These are phyloP conservation scores for Aplysina aerophoba DNA, from an alignment of 37 sponge, comb jelly and placozoan species.

Conservation along the genomic window DNA sequence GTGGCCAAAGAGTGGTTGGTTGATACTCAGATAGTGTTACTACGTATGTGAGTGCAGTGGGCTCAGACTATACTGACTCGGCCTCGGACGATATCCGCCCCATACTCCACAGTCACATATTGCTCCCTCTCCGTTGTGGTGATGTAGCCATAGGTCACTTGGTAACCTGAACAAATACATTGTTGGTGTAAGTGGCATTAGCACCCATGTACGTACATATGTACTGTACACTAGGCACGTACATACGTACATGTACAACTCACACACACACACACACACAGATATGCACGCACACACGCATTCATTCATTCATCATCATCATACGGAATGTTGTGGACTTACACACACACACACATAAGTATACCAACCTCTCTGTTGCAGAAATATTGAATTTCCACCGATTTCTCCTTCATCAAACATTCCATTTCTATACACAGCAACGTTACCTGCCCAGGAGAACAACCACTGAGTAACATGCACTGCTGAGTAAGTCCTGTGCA, in stretches of 20 bases:
- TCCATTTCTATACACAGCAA: not conserved
- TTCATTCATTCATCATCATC: not conserved
- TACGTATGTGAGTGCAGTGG: no score
- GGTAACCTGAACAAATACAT: not conserved
- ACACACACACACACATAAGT: not conserved
- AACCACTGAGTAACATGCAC: not conserved
- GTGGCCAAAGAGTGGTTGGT: no score
- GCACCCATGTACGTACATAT: no score
- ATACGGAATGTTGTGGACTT: no score
- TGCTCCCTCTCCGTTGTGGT: not conserved
- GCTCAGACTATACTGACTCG: no score
- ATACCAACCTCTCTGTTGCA: not conserved
- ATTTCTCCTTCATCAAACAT: not conserved
- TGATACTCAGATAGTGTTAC: no score
- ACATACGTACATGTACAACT: no score
- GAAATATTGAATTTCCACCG: not conserved
- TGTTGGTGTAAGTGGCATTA: no score
- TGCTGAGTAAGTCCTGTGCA: not conserved
- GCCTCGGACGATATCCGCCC: no score
- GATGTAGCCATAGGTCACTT: constrained; percentile 8
- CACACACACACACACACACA: not conserved
- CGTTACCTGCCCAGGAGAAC: not conserved
- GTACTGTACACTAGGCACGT: no score
- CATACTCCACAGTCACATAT: no score
- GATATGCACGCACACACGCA: not conserved